Evolutionary conservation across 2,888 invertebrate genomes (phyloP).

Genomic region (Conchocele bisecta): DNA sequence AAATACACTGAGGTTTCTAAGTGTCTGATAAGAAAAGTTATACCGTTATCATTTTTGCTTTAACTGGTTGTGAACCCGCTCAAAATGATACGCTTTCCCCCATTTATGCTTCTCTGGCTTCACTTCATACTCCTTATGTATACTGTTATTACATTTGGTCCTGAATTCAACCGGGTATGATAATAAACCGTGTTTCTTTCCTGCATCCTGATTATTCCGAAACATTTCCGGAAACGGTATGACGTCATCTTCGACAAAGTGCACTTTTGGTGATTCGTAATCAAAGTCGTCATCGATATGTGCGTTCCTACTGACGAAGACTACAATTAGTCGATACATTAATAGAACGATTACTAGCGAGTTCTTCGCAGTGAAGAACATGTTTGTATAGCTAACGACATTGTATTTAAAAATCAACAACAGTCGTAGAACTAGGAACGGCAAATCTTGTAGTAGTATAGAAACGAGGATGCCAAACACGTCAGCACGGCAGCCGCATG

Average conservation of each 20-base stretch:
- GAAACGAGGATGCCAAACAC: constrained; percentile 93
- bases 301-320: constrained; percentile 68
- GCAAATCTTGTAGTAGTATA: constrained; percentile 92
- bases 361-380: constrained; percentile 97
- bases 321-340: constrained; percentile 88
- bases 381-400: constrained; percentile 97
- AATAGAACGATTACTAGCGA: constrained; percentile 94
- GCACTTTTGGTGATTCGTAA: no score
- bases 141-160: constrained; percentile 2
- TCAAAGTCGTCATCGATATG: no score
- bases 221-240: no score
- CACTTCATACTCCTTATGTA: constrained; percentile 45
- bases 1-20: no score
- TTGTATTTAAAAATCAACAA: constrained; percentile 93
- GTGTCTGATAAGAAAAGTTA: no score
- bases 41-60: no score
- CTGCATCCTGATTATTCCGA: no score
- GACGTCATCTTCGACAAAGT: no score
- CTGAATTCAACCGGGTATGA: no score
- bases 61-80: constrained; percentile 45
- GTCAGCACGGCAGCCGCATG: constrained; percentile 91
- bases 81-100: constrained; percentile 59
- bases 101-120: constrained; percentile 57
- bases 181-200: no score
- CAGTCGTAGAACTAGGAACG: constrained; percentile 91